phyloP scores from a whole-genome alignment of 2,888 invertebrate genomes.

The Agonopterix alstromeriana region DNA sequence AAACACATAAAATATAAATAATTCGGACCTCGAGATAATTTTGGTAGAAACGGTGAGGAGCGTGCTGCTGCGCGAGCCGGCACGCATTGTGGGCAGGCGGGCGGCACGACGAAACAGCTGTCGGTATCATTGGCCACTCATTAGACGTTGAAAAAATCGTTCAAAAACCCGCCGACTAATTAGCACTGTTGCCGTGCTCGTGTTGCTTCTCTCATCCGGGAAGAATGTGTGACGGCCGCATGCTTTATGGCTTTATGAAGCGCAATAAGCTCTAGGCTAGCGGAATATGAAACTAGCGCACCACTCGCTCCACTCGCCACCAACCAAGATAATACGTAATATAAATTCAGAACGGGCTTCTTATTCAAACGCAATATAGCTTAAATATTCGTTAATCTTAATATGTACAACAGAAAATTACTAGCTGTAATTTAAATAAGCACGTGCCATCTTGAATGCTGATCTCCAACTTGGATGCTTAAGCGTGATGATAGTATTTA shows the following conservation, averaged over 20 bases:
- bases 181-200: conserved; percentile 41
- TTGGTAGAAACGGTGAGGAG: neutral
- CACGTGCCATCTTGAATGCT: too few relatives aligned
- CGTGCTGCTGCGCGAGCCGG: conserved; percentile 18
- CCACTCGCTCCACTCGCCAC: neutral
- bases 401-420: neutral
- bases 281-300: conserved; percentile 22
- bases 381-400: neutral
- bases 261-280: conserved; percentile 31
- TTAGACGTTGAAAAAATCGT: conserved; percentile 39
- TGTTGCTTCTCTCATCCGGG: conserved; percentile 34
- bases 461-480: too few relatives aligned
- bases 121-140: conserved; percentile 42
- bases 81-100: conserved; percentile 52
- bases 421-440: too few relatives aligned
- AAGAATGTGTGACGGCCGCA: conserved; percentile 41
- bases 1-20: neutral
- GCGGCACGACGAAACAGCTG: conserved; percentile 41
- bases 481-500: too few relatives aligned
- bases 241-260: conserved; percentile 43
- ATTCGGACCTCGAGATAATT: neutral
- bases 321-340: neutral
- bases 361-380: neutral
- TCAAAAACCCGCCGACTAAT: conserved; percentile 42
- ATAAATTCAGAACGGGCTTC: neutral